Conservation (phyloP, 2,888 invertebrate species). For the Lepeophtheirus nordmannii region DNA sequence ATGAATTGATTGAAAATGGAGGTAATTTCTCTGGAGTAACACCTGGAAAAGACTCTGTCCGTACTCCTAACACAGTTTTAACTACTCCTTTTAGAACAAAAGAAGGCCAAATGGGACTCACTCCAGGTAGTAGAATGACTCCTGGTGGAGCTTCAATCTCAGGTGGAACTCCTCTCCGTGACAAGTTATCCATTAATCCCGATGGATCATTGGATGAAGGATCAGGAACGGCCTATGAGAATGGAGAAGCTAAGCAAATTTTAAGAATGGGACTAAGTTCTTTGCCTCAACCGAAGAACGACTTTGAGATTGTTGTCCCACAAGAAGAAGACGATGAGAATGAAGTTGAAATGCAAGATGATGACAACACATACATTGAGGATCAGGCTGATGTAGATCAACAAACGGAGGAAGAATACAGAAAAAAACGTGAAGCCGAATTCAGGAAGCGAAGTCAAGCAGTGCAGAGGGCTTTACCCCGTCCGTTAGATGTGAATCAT, state of each 20-base stretch:
- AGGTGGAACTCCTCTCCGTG: slow-evolving; percentile 50
- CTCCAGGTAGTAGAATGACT: slow-evolving; percentile 27
- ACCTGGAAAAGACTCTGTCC: slow-evolving; percentile 51
- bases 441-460: slow-evolving; percentile 63
- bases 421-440: slow-evolving; percentile 40
- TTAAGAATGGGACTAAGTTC: slow-evolving; percentile 59
- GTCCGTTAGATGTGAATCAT: slow-evolving; percentile 70
- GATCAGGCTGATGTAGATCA: slow-evolving; percentile 27
- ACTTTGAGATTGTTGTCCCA: slow-evolving; percentile 95
- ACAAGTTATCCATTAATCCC: slow-evolving; percentile 85
- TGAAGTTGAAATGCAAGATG: slow-evolving; percentile 30
- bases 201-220: slow-evolving; percentile 53
- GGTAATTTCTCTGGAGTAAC: slow-evolving; percentile 65
- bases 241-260: slow-evolving; percentile 44
- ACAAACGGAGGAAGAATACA: slow-evolving; percentile 15
- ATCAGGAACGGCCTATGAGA: slow-evolving; percentile 35
- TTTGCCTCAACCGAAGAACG: slow-evolving; percentile 81
- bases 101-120: slow-evolving; percentile 27
- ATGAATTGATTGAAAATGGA: slow-evolving; percentile 62
- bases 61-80: slow-evolving; percentile 80
- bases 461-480: slow-evolving; percentile 66
- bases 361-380: slow-evolving; percentile 16
- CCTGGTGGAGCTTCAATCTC: slow-evolving; percentile 26
- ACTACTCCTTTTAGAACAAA: slow-evolving; percentile 59
- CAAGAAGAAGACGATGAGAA: slow-evolving; percentile 51